These are phyloP conservation scores for Lasius fuliginosus DNA, from an alignment of 2,888 invertebrate species.

Conservation along the genomic window DNA sequence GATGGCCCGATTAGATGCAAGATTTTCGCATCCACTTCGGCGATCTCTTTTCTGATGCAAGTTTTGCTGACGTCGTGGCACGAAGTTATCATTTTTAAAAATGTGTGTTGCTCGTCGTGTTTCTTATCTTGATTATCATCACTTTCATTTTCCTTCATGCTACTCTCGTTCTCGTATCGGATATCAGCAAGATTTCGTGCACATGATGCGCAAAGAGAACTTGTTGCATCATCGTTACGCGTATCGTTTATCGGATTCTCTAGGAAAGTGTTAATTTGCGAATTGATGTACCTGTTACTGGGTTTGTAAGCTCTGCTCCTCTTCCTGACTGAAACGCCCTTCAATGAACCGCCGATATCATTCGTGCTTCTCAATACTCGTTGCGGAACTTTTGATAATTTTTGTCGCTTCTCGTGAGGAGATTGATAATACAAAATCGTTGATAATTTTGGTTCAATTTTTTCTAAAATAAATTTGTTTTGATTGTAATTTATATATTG, in stretches of 20 bases:
- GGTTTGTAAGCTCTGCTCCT: conserved; percentile 79
- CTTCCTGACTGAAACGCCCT: conserved; percentile 68
- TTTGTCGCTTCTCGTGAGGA: conserved; percentile 57
- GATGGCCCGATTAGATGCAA: conserved; percentile 66
- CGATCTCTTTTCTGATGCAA: conserved; percentile 21
- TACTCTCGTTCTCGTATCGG: neutral
- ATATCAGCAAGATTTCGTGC: conserved; percentile 5
- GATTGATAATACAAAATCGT: conserved; percentile 79
- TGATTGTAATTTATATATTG: neutral
- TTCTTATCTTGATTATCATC: conserved; percentile 14
- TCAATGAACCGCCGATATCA: conserved; percentile 33
- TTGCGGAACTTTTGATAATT: conserved; percentile 43
- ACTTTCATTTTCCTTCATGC: neutral
- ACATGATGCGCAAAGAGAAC: conserved; percentile 40
- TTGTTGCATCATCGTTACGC: conserved; percentile 1
- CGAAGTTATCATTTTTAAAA: conserved; percentile 27
- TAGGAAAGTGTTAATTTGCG: neutral
- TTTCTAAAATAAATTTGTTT: conserved; percentile 52
- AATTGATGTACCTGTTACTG: conserved; percentile 79
- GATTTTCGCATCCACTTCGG: conserved; percentile 56
- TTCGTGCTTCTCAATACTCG: conserved; percentile 9
- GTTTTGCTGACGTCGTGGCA: neutral
- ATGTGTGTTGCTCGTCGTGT: neutral
- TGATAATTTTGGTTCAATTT: conserved; percentile 68
- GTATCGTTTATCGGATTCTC: conserved; percentile 23